A percentile compares a stretch with the other conserved stretches of the same genome.
Evolutionary conservation across 1,140 invertebrate species (phyloP).

Genomic region (Nilaparvata lugens): DNA sequence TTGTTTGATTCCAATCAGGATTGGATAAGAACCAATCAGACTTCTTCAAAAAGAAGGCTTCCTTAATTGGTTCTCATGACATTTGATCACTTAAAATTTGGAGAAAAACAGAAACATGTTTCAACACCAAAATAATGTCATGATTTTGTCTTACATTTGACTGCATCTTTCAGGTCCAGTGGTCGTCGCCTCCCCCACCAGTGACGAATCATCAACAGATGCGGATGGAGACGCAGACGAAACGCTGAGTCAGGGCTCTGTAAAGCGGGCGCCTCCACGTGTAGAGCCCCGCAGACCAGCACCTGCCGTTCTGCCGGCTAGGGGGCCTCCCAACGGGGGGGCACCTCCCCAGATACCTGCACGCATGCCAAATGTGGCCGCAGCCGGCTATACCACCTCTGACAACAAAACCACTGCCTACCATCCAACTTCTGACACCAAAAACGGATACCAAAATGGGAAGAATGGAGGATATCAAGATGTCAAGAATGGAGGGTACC

Average conservation of each 20-base stretch:
- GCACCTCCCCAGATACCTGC: conserved; percentile 8
- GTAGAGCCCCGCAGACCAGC: conserved; percentile 14
- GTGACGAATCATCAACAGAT: conserved; percentile 24
- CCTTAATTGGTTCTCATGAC: too few species aligned
- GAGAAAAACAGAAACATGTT: too few species aligned
- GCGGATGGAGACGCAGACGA: conserved; percentile 9
- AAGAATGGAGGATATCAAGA: too few species aligned
- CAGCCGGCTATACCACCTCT: not conserved
- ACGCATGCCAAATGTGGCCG: not conserved
- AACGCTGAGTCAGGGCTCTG: conserved; percentile 9
- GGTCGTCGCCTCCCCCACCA: conserved; percentile 24
- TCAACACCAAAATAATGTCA: too few species aligned
- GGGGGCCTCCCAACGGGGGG: not conserved
- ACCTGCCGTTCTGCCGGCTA: conserved; percentile 21
- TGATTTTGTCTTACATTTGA: too few species aligned
- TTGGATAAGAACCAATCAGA: too few species aligned
- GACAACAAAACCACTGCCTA: not conserved
- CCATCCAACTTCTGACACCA: too few species aligned
- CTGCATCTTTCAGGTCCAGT: conserved; percentile 21
- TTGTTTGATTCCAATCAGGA: too few species aligned
- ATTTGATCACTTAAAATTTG: too few species aligned
- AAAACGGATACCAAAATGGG: too few species aligned
- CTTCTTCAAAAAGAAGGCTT: too few species aligned
- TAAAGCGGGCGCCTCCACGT: conserved; percentile 13
- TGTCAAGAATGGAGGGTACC: too few species aligned